Percentiles rank a stretch among this genome's conserved stretches.
These are phyloP conservation scores for Seira ritae DNA, from an alignment of 2,888 invertebrate species.

Conservation along the genomic window DNA sequence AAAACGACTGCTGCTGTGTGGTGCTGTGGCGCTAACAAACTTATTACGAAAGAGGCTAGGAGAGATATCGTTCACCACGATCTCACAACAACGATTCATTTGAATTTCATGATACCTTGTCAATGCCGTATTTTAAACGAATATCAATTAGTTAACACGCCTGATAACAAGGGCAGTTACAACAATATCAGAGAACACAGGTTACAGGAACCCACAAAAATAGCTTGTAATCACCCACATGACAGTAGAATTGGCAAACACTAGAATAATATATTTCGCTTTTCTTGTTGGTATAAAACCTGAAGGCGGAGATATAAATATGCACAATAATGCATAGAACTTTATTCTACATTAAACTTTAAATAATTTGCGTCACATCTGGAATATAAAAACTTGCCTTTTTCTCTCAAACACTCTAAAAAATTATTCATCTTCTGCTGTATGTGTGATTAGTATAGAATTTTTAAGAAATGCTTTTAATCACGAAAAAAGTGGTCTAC, in stretches of 20 bases:
- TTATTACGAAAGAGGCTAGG: neutral
- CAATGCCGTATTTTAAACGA: conserved; percentile 10
- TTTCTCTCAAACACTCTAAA: neutral
- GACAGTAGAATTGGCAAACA: neutral
- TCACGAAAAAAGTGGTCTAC: neutral
- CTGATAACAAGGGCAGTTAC: conserved; percentile 7
- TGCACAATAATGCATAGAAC: neutral
- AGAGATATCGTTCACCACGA: neutral
- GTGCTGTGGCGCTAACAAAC: too few species aligned
- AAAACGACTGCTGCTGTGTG: too few species aligned
- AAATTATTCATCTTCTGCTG: neutral
- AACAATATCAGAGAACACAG: neutral
- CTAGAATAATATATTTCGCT: neutral
- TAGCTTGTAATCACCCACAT: neutral
- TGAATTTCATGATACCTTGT: neutral
- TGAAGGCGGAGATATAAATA: neutral
- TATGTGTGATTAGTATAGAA: neutral
- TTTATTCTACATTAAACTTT: neutral
- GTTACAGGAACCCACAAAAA: conserved; percentile 14
- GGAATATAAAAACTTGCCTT: neutral
- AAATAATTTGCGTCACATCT: conserved; percentile 9
- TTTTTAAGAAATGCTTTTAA: neutral
- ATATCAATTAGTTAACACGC: conserved; percentile 11
- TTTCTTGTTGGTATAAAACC: too few species aligned
- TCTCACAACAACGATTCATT: neutral